Base-by-base conservation (phyloP, 2,797 vertebrate genomes). In the Menidia menidia region DNA sequence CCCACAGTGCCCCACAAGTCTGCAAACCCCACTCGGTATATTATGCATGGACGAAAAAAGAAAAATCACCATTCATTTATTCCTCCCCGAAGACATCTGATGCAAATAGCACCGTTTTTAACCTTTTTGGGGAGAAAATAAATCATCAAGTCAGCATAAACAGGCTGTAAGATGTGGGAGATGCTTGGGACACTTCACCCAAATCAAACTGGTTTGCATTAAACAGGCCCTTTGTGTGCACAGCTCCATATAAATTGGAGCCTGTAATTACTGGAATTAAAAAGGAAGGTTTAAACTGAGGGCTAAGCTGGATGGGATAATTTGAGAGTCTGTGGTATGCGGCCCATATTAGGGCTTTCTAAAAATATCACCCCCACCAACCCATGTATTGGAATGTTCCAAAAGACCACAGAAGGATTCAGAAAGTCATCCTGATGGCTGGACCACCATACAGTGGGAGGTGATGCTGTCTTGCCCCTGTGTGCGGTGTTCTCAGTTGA, bases 291-390 rank as follows among this genome's bases (percentile, higher is more conserved):
- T 95, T 95, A 95, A 95, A 94, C 94, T 93, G 92, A 95, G 93
- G 92, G 92, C 94, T 95, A 93, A 93, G 84, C 93, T 94, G 90
- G 93, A 95, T 94, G 90, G 94, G 95, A 95, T 95, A 95, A 95
- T 95, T 95, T 95, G 94, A 95, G 95, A 94, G 94, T 94, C 93
- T 95, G 95, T 95, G 95, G 95, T 95, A 95, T 95, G 94, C 85
- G 90, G 92, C 89, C 93, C 95, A 95, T 95, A 95, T 95, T 95
- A 95, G 94, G 93, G 88, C 91, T 94, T 94, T 94, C 94, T 95
- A 95, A 95, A 95, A 94, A 95, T 95, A 95, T 87, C 91, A 83
- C 80, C 93, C 93, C 92, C 92, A 93, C 93, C 81, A 89, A 89
- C 93, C 93, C 89, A 91, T 85, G 87, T 94, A 94, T 93, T 89